Conservation (phyloP, 2,888 invertebrate genomes). For the Lycia hirtaria region DNA sequence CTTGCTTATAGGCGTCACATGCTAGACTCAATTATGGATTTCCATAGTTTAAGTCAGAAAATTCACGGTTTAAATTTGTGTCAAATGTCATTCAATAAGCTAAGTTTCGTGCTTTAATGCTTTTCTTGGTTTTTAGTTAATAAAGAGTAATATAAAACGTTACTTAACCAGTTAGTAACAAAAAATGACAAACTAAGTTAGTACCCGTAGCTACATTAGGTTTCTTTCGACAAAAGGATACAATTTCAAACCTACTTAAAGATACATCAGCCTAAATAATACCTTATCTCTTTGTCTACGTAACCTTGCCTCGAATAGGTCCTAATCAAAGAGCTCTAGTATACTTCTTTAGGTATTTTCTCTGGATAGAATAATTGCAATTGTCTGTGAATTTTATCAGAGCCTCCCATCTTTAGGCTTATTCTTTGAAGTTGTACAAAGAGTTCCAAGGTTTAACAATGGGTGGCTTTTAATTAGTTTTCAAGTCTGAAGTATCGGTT, state of each 20-base stretch:
- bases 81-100: no score
- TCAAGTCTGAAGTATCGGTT: slow-evolving; percentile 13
- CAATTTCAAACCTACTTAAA: slow-evolving; percentile 13
- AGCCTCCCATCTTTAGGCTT: slow-evolving; percentile 35
- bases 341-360: slow-evolving; percentile 24
- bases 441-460: slow-evolving; percentile 18
- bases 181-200: not conserved
- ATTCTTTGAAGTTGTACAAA: slow-evolving; percentile 39
- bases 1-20: no score
- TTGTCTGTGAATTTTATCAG: slow-evolving; percentile 44
- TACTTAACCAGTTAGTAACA: not conserved
- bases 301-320: slow-evolving; percentile 37
- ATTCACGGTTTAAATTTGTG: no score
- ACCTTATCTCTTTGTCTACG: slow-evolving; percentile 29
- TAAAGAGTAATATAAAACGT: no score
- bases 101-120: no score
- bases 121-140: no score
- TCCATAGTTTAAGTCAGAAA: no score
- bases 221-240: slow-evolving; percentile 14
- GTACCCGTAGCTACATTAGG: not conserved
- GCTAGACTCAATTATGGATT: no score
- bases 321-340: slow-evolving; percentile 42
- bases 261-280: slow-evolving; percentile 15
- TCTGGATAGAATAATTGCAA: slow-evolving; percentile 39
- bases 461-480: slow-evolving; percentile 20